A percentile compares a stretch with the other conserved stretches of the same genome.
phyloP scores from a whole-genome alignment of 2,113 vertebrate species.

The Phalacrocorax carbo region DNA sequence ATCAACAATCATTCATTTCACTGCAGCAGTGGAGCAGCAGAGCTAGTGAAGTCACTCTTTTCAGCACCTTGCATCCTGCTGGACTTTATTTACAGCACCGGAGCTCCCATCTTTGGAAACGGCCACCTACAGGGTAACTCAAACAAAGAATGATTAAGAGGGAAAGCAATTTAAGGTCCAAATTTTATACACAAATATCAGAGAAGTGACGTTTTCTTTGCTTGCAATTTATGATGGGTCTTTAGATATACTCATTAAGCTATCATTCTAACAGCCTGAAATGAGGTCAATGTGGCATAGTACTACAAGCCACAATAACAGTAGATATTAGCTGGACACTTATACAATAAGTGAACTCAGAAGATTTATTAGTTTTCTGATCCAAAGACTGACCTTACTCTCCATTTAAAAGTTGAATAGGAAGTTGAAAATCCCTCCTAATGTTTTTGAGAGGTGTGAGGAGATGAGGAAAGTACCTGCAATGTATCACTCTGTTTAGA shows the following conservation, averaged over 20 bases:
- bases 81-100: constrained; percentile 45
- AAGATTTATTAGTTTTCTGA: constrained; percentile 78
- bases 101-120: constrained; percentile 10
- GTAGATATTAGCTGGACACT: constrained; percentile 23
- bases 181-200: constrained; percentile 71
- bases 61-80: constrained; percentile 70
- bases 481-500: constrained; percentile 84
- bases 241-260: constrained; percentile 65
- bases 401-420: constrained; percentile 79
- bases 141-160: constrained; percentile 59
- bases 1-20: constrained; percentile 77
- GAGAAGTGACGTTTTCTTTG: constrained; percentile 52
- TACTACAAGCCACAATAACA: not conserved
- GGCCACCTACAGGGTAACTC: constrained; percentile 59
- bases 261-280: constrained; percentile 51
- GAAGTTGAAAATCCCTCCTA: constrained; percentile 80
- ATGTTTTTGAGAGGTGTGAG: constrained; percentile 82
- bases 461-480: constrained; percentile 82
- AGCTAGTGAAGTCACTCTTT: constrained; percentile 64
- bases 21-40: constrained; percentile 35
- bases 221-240: constrained; percentile 61
- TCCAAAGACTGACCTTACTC: constrained; percentile 78
- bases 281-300: not conserved
- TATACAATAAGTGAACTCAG: constrained; percentile 44
- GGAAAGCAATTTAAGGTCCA: constrained; percentile 40